Conservation (phyloP, 2,888 invertebrate genomes). For the Pedicia rivosa region DNA sequence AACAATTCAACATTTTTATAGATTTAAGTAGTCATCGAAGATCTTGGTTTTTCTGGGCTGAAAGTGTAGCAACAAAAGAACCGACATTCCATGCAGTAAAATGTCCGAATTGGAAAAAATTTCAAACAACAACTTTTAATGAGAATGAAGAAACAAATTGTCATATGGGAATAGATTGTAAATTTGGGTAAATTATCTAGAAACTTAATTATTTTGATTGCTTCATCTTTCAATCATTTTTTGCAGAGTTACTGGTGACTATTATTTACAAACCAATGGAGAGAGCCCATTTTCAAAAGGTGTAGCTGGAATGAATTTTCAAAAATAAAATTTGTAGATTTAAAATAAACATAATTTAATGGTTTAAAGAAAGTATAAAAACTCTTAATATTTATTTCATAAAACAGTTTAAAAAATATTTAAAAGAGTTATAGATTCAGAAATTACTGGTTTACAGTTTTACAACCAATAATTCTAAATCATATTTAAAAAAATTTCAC, state of each 20-base stretch:
- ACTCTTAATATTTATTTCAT: no score
- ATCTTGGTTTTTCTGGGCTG: conserved; percentile 45
- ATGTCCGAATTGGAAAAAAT: conserved; percentile 38
- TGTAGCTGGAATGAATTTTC: conserved; percentile 5
- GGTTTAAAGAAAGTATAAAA: no score
- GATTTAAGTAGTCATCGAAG: conserved; percentile 44
- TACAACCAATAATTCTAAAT: no score
- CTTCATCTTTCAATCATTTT: conserved; percentile 5
- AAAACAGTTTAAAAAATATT: no score
- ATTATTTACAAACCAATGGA: conserved; percentile 29
- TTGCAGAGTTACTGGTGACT: conserved; percentile 23
- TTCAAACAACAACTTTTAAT: conserved; percentile 26
- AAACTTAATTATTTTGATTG: background rate
- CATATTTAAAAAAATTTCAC: no score
- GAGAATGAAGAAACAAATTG: conserved; percentile 2
- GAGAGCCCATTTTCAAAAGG: conserved; percentile 24
- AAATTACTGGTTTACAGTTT: no score
- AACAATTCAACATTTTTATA: conserved; percentile 17
- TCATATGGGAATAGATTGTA: conserved; percentile 26
- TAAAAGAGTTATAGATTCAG: no score
- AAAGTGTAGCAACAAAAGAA: conserved; percentile 30
- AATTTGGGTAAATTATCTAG: conserved; percentile 17
- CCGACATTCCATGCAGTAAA: conserved; percentile 38
- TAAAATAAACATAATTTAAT: no score
- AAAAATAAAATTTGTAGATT: background rate